Evolutionary conservation across 37 sponge, comb jelly and placozoan species (phyloP).

Genomic region (Halisarca cf. caerulea): DNA sequence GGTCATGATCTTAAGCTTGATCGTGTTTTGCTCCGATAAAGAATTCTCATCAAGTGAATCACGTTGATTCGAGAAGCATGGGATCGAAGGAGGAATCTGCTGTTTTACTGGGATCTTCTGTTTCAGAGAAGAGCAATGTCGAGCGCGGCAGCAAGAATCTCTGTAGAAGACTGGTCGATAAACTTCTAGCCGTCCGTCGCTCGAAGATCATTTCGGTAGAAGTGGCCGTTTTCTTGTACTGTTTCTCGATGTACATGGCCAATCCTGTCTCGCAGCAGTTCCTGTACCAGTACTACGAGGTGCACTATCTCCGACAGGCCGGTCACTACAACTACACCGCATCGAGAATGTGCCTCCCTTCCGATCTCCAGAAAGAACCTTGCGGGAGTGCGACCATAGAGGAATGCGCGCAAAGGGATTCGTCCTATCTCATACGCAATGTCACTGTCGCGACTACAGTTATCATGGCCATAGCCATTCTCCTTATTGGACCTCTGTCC

Average conservation of each 20-base stretch:
- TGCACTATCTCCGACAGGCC: neutral
- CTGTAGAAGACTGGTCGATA: neutral
- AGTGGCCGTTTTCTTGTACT: slow-evolving; percentile 51
- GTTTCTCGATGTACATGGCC: slow-evolving; percentile 42
- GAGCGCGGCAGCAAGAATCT: no score
- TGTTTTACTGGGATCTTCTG: no score
- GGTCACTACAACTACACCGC: neutral
- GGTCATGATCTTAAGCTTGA: no score
- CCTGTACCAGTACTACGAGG: slow-evolving; percentile 40
- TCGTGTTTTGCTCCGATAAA: no score
- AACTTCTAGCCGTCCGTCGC: neutral
- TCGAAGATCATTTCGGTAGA: slow-evolving; percentile 55
- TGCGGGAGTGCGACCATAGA: neutral
- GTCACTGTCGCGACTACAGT: neutral
- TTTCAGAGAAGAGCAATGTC: no score
- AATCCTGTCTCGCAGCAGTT: slow-evolving; percentile 53
- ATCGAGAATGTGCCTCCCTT: slow-evolving; percentile 1
- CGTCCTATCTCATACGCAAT: slow-evolving; percentile 13
- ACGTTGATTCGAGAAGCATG: no score
- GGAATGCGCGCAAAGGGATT: slow-evolving; percentile 17
- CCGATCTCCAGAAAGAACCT: neutral
- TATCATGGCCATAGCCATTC: slow-evolving; percentile 23
- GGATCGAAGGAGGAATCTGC: no score
- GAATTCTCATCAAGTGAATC: no score
- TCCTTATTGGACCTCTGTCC: slow-evolving; percentile 50